Percentiles rank a stretch among this genome's conserved stretches.
Evolutionary conservation across 2,113 vertebrate genomes (phyloP).

Genomic region (Casuarius casuarius): DNA sequence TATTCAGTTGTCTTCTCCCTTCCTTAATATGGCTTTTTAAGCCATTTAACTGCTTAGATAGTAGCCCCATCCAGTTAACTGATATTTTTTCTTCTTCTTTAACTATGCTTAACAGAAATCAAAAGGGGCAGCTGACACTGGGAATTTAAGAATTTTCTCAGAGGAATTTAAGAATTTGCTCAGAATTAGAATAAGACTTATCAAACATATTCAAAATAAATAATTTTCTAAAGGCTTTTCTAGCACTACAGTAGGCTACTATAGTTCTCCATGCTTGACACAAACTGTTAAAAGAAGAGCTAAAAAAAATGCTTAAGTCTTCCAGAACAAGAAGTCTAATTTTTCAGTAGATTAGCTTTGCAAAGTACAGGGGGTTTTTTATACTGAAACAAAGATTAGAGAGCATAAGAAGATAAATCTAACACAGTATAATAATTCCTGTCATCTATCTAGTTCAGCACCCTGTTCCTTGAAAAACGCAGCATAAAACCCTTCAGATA

Average conservation of each 20-base stretch:
- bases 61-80: not conserved
- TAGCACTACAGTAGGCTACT: not conserved
- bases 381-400: not conserved
- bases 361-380: not conserved
- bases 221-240: not conserved
- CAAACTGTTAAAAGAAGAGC: not conserved
- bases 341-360: not conserved
- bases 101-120: not conserved
- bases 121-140: not conserved
- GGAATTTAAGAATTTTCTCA: not conserved
- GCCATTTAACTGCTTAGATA: not conserved
- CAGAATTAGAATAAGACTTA: not conserved
- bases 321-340: not conserved
- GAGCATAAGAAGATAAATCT: not conserved
- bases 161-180: not conserved
- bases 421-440: not conserved
- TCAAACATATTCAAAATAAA: not conserved
- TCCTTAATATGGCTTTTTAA: not conserved
- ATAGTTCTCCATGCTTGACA: not conserved
- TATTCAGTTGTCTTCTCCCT: not conserved
- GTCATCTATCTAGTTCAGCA: not conserved
- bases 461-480: not conserved
- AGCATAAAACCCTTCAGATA: not conserved
- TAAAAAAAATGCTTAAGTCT: not conserved
- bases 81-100: not conserved